phyloP scores from a whole-genome alignment of 2,888 invertebrate species.

The Limnephilus lunatus region DNA sequence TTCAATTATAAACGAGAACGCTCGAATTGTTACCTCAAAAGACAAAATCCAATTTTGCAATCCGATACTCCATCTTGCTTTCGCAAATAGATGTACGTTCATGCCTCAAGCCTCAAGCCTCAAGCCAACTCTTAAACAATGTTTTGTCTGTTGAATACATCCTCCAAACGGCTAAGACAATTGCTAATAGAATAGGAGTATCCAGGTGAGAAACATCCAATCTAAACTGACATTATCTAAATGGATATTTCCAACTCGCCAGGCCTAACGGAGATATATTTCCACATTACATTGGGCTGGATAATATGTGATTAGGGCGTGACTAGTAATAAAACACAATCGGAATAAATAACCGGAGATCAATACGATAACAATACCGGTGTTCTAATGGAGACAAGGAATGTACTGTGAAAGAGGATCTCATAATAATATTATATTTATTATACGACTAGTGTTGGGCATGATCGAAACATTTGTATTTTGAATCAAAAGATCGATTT shows the following conservation, averaged over 20 bases:
- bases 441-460: not conserved
- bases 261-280: not conserved
- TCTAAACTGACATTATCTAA: not conserved
- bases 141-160: not conserved
- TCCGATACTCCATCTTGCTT: not conserved
- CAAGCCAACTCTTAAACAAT: not conserved
- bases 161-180: not conserved
- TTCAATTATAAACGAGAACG: no score
- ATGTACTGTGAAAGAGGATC: not conserved
- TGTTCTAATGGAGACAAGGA: not conserved
- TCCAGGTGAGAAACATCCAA: not conserved
- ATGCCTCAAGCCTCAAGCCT: not conserved
- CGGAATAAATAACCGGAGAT: not conserved
- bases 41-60: no score
- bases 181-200: not conserved
- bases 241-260: constrained; percentile 1
- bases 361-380: not conserved
- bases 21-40: no score
- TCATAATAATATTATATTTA: not conserved
- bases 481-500: not conserved
- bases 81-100: not conserved
- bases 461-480: not conserved
- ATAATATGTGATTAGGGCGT: constrained; percentile 27
- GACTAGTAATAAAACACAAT: constrained; percentile 22
- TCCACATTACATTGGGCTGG: not conserved